These are phyloP conservation scores for Philereme transversata DNA, from an alignment of 2,888 invertebrate genomes.

Conservation along the genomic window DNA sequence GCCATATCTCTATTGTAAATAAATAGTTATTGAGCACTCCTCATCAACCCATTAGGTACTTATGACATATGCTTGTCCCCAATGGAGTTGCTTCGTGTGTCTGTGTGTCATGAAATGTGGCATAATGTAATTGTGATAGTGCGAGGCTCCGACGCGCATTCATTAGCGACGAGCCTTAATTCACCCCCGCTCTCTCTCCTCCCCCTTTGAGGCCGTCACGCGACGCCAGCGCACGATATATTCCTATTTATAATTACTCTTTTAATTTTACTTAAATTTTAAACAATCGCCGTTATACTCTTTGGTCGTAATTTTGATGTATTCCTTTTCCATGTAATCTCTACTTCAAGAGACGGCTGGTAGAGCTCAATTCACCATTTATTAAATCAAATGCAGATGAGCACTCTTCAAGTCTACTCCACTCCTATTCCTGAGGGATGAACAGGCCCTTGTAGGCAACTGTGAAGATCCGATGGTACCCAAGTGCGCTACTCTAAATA, in stretches of 20 bases:
- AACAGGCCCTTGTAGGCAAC: too few relatives aligned
- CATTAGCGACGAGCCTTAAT: not conserved
- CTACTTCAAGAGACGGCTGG: too few relatives aligned
- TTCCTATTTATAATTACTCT: not conserved
- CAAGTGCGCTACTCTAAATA: too few relatives aligned
- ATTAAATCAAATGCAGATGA: too few relatives aligned
- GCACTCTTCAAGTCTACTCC: too few relatives aligned
- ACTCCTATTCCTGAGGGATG: too few relatives aligned
- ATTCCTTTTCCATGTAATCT: too few relatives aligned
- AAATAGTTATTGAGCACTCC: not conserved
- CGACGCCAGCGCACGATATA: conserved; percentile 13
- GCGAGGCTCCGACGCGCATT: not conserved
- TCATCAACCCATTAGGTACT: not conserved
- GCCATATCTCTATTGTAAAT: too few relatives aligned
- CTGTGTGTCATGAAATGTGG: not conserved
- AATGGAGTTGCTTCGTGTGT: conserved; percentile 1
- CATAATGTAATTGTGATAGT: conserved; percentile 3
- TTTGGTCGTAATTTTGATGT: too few relatives aligned
- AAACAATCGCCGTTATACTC: too few relatives aligned
- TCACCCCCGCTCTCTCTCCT: not conserved
- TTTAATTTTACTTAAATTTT: not conserved
- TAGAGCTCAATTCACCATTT: too few relatives aligned
- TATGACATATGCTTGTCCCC: not conserved
- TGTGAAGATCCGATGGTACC: too few relatives aligned
- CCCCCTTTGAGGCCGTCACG: conserved; percentile 5